phyloP scores from a whole-genome alignment of 1,140 invertebrate genomes.

The Scylla paramamosain region DNA sequence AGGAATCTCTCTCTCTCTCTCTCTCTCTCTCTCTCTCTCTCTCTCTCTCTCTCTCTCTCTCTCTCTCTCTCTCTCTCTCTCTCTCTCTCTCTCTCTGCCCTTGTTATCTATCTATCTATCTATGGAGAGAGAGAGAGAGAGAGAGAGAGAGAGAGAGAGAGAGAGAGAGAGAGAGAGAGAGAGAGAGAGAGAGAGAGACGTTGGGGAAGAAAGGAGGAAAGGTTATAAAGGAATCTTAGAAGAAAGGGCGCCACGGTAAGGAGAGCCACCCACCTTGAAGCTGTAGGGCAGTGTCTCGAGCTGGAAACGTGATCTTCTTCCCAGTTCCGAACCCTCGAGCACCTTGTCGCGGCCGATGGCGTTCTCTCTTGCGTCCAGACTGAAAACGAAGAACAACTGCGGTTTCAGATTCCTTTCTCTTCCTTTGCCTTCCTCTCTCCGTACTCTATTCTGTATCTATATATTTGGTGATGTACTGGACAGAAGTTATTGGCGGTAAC shows the following conservation, averaged over 20 bases:
- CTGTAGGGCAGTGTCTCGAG: background rate
- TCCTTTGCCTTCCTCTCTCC: background rate
- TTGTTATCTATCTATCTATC: background rate
- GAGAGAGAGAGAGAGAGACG: no score
- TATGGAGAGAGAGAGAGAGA: background rate
- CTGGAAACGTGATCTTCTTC: background rate
- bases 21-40: no score
- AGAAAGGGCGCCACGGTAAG: no score
- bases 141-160: background rate
- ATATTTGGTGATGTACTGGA: no score
- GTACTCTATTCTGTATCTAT: background rate
- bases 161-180: no score
- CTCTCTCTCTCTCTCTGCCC: background rate
- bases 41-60: background rate
- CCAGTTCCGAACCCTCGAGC: background rate
- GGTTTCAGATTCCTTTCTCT: background rate
- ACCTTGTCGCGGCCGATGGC: background rate
- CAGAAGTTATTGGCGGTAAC: no score
- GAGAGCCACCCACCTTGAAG: background rate
- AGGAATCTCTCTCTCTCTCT: slow-evolving; percentile 18
- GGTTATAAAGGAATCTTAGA: no score
- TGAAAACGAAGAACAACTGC: background rate
- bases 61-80: slow-evolving; percentile 3
- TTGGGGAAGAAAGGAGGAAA: no score
- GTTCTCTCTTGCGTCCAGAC: background rate